Base-by-base conservation (phyloP, 2,113 vertebrate genomes). In the Himantopus leucocephalus region DNA sequence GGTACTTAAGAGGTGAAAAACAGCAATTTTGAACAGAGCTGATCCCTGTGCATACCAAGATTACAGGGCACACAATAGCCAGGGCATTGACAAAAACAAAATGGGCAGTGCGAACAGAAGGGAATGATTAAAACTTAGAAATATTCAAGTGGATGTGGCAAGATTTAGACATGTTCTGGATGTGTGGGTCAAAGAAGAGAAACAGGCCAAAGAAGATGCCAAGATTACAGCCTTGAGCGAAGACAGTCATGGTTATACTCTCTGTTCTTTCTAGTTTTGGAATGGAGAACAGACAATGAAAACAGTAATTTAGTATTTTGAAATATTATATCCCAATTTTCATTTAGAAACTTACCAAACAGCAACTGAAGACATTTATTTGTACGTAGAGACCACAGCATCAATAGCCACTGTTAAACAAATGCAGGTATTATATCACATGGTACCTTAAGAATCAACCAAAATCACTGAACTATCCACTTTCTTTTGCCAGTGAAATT, bases 351-450 rank as follows among this genome's bases (percentile, higher is more conserved):
- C 27, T 56, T 58, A 66, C 1, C 11, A 58, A 88, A 27, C 3
- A 78, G 15, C 39, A 87, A 43, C 19, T 35, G 23, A 64, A 60
- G 20, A 56, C 12, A 23, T 20, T 43, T 34, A 4, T 55, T 76
- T 70, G n/a, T n/a, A 34, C 0, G 1, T 10, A 2, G 3, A 78
- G 24, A 13, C 19, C 26, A 26, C 14, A 27, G 16, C 16, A 39
- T 9, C 45, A 67, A 64, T 14, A 87, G 12, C 24, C 58, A 47
- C 18, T 23, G 20, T 64, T 34, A 41, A 7, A 73, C 0, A 48
- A 22, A 1, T n/a, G 8, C 14, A 37, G 34, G 8, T 27, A 52
- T 66, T 74, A 9, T 56, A 76, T 41, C 19, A 47, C 9, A 41
- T 5, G 1, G 9, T 50, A 30, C 29, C 8, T 55, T 37, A 64